Base-by-base conservation (phyloP, 2,113 vertebrate species). In the Eonycteris spelaea region DNA sequence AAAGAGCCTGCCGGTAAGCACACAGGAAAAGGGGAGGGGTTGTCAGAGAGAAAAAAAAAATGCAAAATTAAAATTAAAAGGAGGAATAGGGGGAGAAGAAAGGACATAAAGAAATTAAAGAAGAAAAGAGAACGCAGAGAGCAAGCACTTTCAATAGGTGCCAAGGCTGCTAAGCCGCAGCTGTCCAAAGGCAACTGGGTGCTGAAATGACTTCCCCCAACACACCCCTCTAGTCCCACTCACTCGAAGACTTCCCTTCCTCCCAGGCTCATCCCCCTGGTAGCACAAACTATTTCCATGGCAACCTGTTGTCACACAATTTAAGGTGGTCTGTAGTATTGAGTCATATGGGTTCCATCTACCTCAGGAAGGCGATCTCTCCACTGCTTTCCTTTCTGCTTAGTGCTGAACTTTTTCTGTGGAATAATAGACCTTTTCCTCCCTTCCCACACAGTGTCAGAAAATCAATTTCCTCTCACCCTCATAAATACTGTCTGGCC, bases 121-220 rank as follows among this genome's bases (percentile, higher is more conserved):
- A 70, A 91, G 48, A 57, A 79, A 84, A 12, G 53, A 53, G 4
- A 83, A 33, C 1, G 3, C 13, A 83, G 57, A 92, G 38, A 87
- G n/a, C 68, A 92, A 94, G 70, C 21, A 67, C 35, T 38, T 84
- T 26, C 2, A 96, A 70, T 40, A 91, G 67, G 57, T 87, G 75
- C 19, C n/a, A 79, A 24, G 28, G 57, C 38, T 63, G 28, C 40
- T 86, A 63, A 87, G 2, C 33, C 3, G 5, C n/a, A 79, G 84
- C 88, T 96, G 75, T 96, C 85, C 74, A 95, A 59, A 45, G 30
- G 57, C 38, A 96, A 90, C 24, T 90, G 19, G 71, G 57, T 94
- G 85, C 95, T 95, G 74, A 96, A 91, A 83, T 78, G 22, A 94
- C 57, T 91, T 89, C n/a, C 35, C n/a, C 43, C 19, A 87, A 77